Conservation (phyloP, 2,888 invertebrate species). For the Rambutsinella grinnellia region DNA sequence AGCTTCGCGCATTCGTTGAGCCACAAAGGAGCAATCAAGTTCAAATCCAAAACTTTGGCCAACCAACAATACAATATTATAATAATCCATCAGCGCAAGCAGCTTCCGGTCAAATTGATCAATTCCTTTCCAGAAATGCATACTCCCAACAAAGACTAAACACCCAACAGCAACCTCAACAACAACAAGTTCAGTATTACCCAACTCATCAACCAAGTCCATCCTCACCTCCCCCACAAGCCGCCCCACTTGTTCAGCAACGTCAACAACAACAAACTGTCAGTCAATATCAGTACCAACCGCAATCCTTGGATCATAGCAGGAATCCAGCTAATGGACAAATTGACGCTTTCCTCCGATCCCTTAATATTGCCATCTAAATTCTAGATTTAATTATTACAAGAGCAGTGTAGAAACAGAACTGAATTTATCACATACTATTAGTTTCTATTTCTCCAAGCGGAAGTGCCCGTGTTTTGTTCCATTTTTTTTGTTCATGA, state of each 20-base stretch:
- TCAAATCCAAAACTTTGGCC: slow-evolving; percentile 51
- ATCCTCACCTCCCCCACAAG: slow-evolving; percentile 7
- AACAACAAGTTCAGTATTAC: slow-evolving; percentile 30
- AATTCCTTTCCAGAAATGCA: slow-evolving; percentile 49
- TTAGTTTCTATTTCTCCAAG: not conserved
- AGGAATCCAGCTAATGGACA: slow-evolving; percentile 75
- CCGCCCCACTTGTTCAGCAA: slow-evolving; percentile 40
- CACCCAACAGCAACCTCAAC: slow-evolving; percentile 43
- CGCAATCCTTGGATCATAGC: slow-evolving; percentile 20
- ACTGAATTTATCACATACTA: too few relatives aligned
- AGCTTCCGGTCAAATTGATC: slow-evolving; percentile 42
- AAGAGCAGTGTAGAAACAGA: slow-evolving; percentile 12
- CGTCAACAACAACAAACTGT: slow-evolving; percentile 32
- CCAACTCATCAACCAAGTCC: slow-evolving; percentile 20
- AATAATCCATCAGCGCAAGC: slow-evolving; percentile 69
- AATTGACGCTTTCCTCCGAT: slow-evolving; percentile 85
- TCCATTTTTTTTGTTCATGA: slow-evolving; percentile 18
- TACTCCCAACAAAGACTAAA: slow-evolving; percentile 41
- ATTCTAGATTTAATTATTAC: too few relatives aligned
- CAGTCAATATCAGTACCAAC: slow-evolving; percentile 24
- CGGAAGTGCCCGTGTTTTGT: slow-evolving; percentile 5
- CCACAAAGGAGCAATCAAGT: slow-evolving; percentile 69
- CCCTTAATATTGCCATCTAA: slow-evolving; percentile 69
- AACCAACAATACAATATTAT: slow-evolving; percentile 67
- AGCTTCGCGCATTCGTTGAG: slow-evolving; percentile 81